Base-by-base conservation (phyloP, 1,140 invertebrate species). In the Formica selysi region DNA sequence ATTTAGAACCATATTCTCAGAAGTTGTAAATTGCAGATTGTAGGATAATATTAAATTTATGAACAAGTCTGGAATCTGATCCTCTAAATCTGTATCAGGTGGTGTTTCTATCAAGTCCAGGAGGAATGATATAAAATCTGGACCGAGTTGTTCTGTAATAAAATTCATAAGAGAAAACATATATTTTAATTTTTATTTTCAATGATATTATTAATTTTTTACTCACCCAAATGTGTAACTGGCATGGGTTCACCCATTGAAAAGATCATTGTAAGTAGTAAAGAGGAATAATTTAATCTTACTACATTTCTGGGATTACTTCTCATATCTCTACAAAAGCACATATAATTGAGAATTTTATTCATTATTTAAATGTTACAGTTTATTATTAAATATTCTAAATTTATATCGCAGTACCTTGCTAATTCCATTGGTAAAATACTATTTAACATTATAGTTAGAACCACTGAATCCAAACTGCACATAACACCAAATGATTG, bases 161-260 rank as follows among this genome's bases (percentile, higher is more conserved):
- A 86, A 81, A 29, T 64, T 51, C 44, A 80, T 3, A 65, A 68
- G n/a, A 44, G 29, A 29, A 59, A 10, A 44, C 16, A 2, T 1
- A 64, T 13, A 81, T 59, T 71, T 73, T 71, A 51, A 70, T 65
- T 13, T 41, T 3, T 26, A 88, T 67, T 44, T 54, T 83, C 4
- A 67, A 59, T 65, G 16, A 19, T 48, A 13, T 48, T 13, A 48
- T 51, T 51, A 51, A 51, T 16, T 16, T 64, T 76, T 86, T 85
- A 93, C 93, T 94, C 93, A 98, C 97, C 97, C 90, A 97, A 97
- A 96, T 98, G 97, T 16, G 97, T 97, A 36, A 98, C 96, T 26
- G 98, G 97, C 96, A 98, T 97, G n/a, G 96, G 96, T 94, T 99
- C 98, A 8, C 97, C 98, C 96, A 98, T 98, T 67, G 97, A 98